Conservation (phyloP, 2,797 vertebrate genomes). For the Gobionotothen gibberifrons region DNA sequence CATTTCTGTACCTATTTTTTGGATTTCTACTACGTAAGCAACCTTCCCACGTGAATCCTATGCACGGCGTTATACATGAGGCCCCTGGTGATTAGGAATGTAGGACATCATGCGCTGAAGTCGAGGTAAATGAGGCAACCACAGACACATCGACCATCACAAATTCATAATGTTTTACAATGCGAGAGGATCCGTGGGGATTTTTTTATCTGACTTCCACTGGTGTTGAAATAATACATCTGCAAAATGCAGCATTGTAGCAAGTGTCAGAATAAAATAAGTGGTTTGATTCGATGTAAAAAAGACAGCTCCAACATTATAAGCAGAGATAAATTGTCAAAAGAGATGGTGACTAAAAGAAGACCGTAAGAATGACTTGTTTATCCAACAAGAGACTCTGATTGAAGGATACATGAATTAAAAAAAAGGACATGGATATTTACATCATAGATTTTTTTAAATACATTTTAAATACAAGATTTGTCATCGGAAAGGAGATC, state of each 20-base stretch:
- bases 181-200: not conserved
- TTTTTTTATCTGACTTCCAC: not conserved
- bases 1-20: too few relatives aligned
- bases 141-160: constrained; percentile 9
- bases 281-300: constrained; percentile 12
- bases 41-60: too few relatives aligned
- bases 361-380: not conserved
- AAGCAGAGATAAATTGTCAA: not conserved
- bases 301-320: constrained; percentile 2
- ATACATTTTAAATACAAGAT: constrained; percentile 1
- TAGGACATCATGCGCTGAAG: constrained; percentile 13
- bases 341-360: not conserved
- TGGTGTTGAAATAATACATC: not conserved
- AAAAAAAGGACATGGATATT: not conserved
- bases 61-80: too few relatives aligned
- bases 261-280: not conserved
- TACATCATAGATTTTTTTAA: not conserved
- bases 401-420: not conserved
- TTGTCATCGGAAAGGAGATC: not conserved
- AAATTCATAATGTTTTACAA: constrained; percentile 28
- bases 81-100: constrained; percentile 2
- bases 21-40: too few relatives aligned
- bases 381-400: not conserved
- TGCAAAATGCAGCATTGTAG: not conserved
- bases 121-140: constrained; percentile 31